A percentile compares a stretch with the other conserved stretches of the same genome.
phyloP scores from a whole-genome alignment of 2,113 vertebrate genomes.

The Columba livia region DNA sequence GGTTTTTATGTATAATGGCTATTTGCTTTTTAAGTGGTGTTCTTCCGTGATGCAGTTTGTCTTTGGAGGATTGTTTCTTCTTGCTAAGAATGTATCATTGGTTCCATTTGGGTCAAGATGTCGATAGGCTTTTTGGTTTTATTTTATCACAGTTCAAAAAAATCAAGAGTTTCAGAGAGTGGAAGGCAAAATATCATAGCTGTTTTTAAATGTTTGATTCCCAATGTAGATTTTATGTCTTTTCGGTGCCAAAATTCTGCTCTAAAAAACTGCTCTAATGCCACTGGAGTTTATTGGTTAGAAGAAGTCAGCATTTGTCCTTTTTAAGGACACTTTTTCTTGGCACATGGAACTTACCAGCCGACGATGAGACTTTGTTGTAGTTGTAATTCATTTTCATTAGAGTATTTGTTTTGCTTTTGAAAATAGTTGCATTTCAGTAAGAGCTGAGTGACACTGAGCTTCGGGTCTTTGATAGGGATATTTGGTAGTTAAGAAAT shows the following conservation, averaged over 20 bases:
- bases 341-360: background rate
- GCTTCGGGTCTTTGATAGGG: background rate
- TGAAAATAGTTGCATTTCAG: background rate
- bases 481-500: background rate
- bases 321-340: background rate
- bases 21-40: background rate
- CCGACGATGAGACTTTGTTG: fast-evolving
- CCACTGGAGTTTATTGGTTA: background rate
- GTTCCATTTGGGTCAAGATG: background rate
- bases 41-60: background rate
- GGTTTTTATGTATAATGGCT: background rate
- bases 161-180: background rate
- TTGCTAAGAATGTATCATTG: background rate
- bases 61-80: background rate
- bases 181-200: background rate
- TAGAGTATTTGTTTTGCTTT: background rate
- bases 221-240: background rate
- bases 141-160: background rate
- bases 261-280: background rate
- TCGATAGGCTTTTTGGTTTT: background rate
- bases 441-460: background rate
- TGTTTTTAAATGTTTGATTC: background rate
- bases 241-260: background rate
- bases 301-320: fast-evolving
- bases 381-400: fast-evolving